Evolutionary conservation across 2,888 invertebrate species (phyloP).

Genomic region (Caenorhabditis sp.): DNA sequence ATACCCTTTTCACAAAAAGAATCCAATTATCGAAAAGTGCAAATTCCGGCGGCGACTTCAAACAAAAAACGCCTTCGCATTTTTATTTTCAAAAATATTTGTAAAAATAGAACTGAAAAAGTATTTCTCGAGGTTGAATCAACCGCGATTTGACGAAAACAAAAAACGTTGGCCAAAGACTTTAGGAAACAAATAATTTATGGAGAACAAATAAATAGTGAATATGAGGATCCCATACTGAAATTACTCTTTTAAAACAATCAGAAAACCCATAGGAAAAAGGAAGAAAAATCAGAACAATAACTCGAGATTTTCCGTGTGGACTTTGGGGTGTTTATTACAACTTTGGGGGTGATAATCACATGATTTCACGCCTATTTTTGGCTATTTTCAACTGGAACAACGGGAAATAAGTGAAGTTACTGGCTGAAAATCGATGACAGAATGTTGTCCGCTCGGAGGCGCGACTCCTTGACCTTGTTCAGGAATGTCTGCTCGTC

Average conservation of each 20-base stretch:
- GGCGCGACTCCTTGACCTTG: slow-evolving; percentile 63
- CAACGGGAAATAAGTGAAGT: too few relatives aligned
- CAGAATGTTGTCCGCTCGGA: slow-evolving; percentile 63
- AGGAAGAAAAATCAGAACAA: background rate
- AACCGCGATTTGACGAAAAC: slow-evolving; percentile 5
- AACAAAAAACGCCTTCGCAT: background rate
- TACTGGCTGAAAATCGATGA: slow-evolving; percentile 21
- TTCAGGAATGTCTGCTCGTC: slow-evolving; percentile 61
- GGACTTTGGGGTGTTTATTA: slow-evolving; percentile 4
- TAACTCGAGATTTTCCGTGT: background rate
- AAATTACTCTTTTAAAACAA: slow-evolving; percentile 33
- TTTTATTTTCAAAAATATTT: background rate
- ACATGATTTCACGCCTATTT: slow-evolving; percentile 14
- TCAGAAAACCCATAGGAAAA: slow-evolving; percentile 32
- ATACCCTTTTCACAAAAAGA: background rate
- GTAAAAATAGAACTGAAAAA: slow-evolving; percentile 4
- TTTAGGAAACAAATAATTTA: background rate
- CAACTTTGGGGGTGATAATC: slow-evolving; percentile 33
- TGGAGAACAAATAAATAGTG: background rate
- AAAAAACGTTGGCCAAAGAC: slow-evolving; percentile 2
- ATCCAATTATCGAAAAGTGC: background rate
- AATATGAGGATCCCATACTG: slow-evolving; percentile 25
- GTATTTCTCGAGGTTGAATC: too few relatives aligned
- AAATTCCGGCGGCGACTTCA: slow-evolving; percentile 26
- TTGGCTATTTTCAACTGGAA: background rate